Evolutionary conservation across 2,888 invertebrate genomes (phyloP).

Genomic region (Caenorhabditis afra): DNA sequence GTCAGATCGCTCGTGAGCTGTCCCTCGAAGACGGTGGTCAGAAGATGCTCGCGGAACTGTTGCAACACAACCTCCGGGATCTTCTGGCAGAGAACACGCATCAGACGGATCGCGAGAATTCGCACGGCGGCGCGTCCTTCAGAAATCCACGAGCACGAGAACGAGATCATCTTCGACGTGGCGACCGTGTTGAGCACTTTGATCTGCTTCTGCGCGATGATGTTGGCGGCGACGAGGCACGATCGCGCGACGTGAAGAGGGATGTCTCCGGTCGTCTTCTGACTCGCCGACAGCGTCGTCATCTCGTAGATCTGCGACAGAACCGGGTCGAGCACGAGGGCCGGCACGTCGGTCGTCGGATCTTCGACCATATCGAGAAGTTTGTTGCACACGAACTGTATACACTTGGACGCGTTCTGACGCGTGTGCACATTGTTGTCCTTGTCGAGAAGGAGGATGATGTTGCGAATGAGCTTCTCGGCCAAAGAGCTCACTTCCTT

Average conservation of each 20-base stretch:
- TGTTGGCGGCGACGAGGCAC: slow-evolving; percentile 75
- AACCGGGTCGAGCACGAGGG: slow-evolving; percentile 45
- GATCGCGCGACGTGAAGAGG: slow-evolving; percentile 66
- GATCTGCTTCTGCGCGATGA: slow-evolving; percentile 76
- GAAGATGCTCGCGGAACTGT: slow-evolving; percentile 75
- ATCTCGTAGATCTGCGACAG: slow-evolving; percentile 68
- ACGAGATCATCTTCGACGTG: slow-evolving; percentile 68
- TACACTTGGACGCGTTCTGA: slow-evolving; percentile 69
- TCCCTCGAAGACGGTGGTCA: slow-evolving; percentile 72
- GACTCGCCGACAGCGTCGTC: slow-evolving; percentile 51
- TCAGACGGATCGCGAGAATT: slow-evolving; percentile 73
- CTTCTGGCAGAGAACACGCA: slow-evolving; percentile 75
- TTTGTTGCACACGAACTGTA: slow-evolving; percentile 71
- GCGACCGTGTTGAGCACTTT: slow-evolving; percentile 68
- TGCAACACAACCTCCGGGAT: slow-evolving; percentile 74
- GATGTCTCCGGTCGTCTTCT: slow-evolving; percentile 46
- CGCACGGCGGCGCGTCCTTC: slow-evolving; percentile 73
- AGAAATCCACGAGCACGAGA: slow-evolving; percentile 67
- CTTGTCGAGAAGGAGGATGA: slow-evolving; percentile 74
- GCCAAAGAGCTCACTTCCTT: slow-evolving; percentile 62
- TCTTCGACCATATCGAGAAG: slow-evolving; percentile 68
- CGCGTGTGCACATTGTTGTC: slow-evolving; percentile 70
- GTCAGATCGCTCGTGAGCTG: slow-evolving; percentile 72
- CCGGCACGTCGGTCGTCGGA: slow-evolving; percentile 41
- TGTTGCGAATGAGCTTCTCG: slow-evolving; percentile 62